A percentile compares a stretch with the other conserved stretches of the same genome.
Conservation (phyloP, 1,140 invertebrate genomes). For the Lasioglossum albipes region DNA sequence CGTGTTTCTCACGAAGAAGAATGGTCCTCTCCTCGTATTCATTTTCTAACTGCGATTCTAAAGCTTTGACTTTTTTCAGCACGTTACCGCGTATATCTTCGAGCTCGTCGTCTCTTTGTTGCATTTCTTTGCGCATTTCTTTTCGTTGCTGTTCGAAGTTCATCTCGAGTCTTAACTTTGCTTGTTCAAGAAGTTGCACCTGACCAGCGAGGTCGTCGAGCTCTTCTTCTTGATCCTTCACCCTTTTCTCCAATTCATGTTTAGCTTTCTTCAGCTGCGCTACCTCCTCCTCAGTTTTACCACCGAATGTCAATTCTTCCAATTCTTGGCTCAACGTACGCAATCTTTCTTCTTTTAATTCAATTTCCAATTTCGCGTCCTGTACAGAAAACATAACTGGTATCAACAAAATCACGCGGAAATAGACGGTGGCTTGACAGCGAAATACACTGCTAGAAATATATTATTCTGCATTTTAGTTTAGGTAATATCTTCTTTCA, state of each 20-base stretch:
- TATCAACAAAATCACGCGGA: no score
- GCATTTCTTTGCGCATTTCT: conserved; percentile 91
- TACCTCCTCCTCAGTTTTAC: conserved; percentile 93
- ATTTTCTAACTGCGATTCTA: conserved; percentile 94
- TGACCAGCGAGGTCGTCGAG: conserved; percentile 96
- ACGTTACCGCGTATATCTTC: conserved; percentile 93
- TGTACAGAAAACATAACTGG: conserved; percentile 71
- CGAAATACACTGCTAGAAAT: no score
- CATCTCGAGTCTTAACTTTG: conserved; percentile 95
- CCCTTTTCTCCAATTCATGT: conserved; percentile 91
- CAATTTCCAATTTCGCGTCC: conserved; percentile 91
- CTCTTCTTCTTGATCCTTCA: conserved; percentile 96
- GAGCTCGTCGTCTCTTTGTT: conserved; percentile 94
- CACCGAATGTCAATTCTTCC: conserved; percentile 90
- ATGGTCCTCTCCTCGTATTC: conserved; percentile 95
- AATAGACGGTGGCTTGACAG: no score
- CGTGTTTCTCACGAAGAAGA: conserved; percentile 92
- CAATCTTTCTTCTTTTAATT: conserved; percentile 92
- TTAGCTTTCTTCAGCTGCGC: conserved; percentile 89
- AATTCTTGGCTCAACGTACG: conserved; percentile 89
- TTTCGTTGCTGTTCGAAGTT: conserved; percentile 94
- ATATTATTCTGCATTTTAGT: no score
- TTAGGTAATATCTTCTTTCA: no score
- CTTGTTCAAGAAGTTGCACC: conserved; percentile 91
- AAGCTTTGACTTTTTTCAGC: conserved; percentile 94